These are phyloP conservation scores for Trissolcus brochymenae DNA, from an alignment of 2,888 invertebrate genomes.

Conservation along the genomic window DNA sequence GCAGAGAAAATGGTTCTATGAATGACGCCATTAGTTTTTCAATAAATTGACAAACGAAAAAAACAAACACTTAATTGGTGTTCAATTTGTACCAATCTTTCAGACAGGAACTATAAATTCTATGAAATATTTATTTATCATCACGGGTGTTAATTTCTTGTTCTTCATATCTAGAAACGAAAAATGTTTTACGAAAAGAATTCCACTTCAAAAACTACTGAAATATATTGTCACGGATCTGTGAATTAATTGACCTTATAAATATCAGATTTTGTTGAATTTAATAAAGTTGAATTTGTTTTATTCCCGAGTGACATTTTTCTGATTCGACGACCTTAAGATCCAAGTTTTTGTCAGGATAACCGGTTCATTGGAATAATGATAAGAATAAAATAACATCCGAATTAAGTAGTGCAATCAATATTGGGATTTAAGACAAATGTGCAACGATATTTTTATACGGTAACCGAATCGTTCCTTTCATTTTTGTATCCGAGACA, in stretches of 20 bases:
- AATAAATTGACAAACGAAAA: constrained; percentile 4
- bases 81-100: too few relatives aligned
- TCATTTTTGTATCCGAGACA: background rate
- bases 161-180: background rate
- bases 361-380: background rate
- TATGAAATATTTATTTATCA: too few relatives aligned
- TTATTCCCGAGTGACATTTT: background rate
- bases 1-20: constrained; percentile 22
- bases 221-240: constrained; percentile 2
- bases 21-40: constrained; percentile 27
- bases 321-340: background rate
- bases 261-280: background rate
- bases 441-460: background rate
- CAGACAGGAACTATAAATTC: too few relatives aligned
- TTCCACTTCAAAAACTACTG: background rate
- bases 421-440: background rate
- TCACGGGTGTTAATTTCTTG: background rate
- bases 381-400: background rate
- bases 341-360: background rate
- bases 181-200: background rate
- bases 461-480: background rate
- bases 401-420: background rate
- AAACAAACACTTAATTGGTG: constrained; percentile 2
- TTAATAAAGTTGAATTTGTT: background rate
- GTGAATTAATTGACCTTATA: background rate